Base-by-base conservation (phyloP, 30 jellyfish, hydroid and myxozoan genomes). In the Hydra vulgaris region DNA sequence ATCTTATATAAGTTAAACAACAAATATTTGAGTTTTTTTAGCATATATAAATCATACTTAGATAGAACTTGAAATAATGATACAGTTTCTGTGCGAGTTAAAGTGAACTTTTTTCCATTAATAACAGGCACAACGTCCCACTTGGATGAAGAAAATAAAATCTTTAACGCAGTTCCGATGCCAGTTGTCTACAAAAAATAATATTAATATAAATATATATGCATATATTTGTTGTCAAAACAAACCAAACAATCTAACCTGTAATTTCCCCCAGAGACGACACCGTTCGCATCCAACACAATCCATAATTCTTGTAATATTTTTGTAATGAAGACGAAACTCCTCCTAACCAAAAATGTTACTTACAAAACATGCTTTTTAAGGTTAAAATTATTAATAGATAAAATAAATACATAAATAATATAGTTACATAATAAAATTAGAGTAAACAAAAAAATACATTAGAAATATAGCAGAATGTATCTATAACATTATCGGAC, bases 271-370 rank as follows among this genome's bases (percentile, higher is more conserved):
- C 99, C 99, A 94, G 26, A 94, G 78, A 15, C 97, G 87, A 78
- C 99, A 94, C 74, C 86, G 85, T 26, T 85, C 96, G 54, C 99
- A 94, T 1, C 97, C 99, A 70, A 94, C 99, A 77, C 99, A 94
- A 40, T 94, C 97, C 97, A 94, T 88, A 20, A 94, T 94, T 25
- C 95, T 84, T 24, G 96, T 87, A 66, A 94, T 85, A 66, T 94
- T 94, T 70, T 81, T 79, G 78, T 89, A 94, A 66, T 86, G 96
- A 5, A 90, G 74, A 22, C 96, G 84, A 72, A 94, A 87, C 74
- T 85, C 97, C 23, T 88, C 97, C 99, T 94, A 53, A n/a, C 26
- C 27, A 12, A 40, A 40, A 40, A n/a, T n/a, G n/a, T n/a, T n/a
- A n/a, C n/a, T n/a, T n/a, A n/a, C n/a, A n/a, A n/a, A n/a, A n/a